Percentiles rank a stretch among this genome's conserved stretches.
Evolutionary conservation across 2,888 invertebrate species (phyloP).

Genomic region (Eucera pruinosa): DNA sequence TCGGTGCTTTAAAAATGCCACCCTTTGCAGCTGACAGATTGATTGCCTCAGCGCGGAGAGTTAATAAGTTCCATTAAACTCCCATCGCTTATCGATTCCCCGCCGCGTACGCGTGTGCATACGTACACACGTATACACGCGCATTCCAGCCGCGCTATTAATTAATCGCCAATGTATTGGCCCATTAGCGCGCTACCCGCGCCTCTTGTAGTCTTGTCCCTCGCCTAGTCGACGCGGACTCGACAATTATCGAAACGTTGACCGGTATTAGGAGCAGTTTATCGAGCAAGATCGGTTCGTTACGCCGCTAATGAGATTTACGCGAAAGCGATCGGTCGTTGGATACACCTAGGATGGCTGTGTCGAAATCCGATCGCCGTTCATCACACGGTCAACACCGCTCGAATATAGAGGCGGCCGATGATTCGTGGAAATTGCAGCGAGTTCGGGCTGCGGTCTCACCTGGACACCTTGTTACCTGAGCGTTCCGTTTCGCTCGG

Average conservation of each 20-base stretch:
- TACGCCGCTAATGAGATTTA: slow-evolving; percentile 51
- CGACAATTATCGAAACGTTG: background rate
- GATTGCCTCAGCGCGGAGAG: slow-evolving; percentile 13
- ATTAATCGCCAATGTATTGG: slow-evolving; percentile 30
- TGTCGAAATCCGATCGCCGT: slow-evolving; percentile 70
- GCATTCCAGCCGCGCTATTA: slow-evolving; percentile 1
- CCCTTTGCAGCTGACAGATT: slow-evolving; percentile 9
- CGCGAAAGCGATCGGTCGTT: slow-evolving; percentile 8
- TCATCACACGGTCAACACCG: slow-evolving; percentile 62
- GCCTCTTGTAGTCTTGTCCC: background rate
- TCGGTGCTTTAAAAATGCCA: background rate
- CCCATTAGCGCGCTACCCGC: background rate
- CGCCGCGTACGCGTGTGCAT: background rate
- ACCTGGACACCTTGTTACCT: slow-evolving; percentile 63
- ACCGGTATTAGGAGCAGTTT: background rate
- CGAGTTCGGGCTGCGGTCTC: slow-evolving; percentile 70
- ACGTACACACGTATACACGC: background rate
- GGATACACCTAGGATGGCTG: slow-evolving; percentile 54
- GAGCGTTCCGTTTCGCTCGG: slow-evolving; percentile 34
- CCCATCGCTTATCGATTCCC: slow-evolving; percentile 34
- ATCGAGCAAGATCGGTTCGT: slow-evolving; percentile 28
- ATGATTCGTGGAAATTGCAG: slow-evolving; percentile 66
- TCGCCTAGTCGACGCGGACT: background rate
- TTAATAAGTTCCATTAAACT: slow-evolving; percentile 48
- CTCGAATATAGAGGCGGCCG: slow-evolving; percentile 11